These are phyloP conservation scores for Phalera bucephala DNA, from an alignment of 2,888 invertebrate species.

Conservation along the genomic window DNA sequence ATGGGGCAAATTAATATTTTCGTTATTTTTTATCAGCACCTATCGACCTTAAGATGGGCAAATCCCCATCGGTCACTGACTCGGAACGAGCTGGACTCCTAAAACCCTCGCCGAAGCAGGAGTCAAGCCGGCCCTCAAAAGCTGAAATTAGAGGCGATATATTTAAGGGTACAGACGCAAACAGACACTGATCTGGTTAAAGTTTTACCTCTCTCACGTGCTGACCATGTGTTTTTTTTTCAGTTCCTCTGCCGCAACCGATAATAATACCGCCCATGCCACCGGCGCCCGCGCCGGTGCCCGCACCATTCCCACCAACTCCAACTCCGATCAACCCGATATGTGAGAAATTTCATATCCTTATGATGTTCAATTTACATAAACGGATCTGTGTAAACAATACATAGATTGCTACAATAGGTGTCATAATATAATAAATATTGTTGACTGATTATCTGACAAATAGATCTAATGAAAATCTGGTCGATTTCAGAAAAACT, in stretches of 20 bases:
- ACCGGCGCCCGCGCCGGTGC: conserved; percentile 11
- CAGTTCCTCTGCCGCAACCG: conserved; percentile 22
- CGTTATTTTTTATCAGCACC: not conserved
- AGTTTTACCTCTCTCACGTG: not conserved
- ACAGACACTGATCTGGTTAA: not conserved
- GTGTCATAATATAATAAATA: too few relatives aligned
- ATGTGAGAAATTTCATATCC: conserved; percentile 1
- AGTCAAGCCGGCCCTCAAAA: not conserved
- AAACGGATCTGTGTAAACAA: too few relatives aligned
- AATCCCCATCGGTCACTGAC: not conserved
- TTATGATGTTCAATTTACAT: too few relatives aligned
- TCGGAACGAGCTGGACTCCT: not conserved
- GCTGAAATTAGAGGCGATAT: not conserved
- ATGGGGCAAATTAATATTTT: not conserved
- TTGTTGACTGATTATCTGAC: too few relatives aligned
- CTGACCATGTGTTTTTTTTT: not conserved
- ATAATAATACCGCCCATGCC: not conserved
- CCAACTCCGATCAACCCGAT: not conserved
- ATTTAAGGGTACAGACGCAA: not conserved
- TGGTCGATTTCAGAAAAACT: too few relatives aligned
- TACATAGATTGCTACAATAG: too few relatives aligned
- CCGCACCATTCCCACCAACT: conserved; percentile 9
- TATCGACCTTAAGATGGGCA: not conserved
- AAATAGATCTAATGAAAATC: too few relatives aligned
- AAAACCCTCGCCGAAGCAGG: not conserved